Evolutionary conservation across 2,888 invertebrate genomes (phyloP).

Genomic region (Leucozona laternaria): DNA sequence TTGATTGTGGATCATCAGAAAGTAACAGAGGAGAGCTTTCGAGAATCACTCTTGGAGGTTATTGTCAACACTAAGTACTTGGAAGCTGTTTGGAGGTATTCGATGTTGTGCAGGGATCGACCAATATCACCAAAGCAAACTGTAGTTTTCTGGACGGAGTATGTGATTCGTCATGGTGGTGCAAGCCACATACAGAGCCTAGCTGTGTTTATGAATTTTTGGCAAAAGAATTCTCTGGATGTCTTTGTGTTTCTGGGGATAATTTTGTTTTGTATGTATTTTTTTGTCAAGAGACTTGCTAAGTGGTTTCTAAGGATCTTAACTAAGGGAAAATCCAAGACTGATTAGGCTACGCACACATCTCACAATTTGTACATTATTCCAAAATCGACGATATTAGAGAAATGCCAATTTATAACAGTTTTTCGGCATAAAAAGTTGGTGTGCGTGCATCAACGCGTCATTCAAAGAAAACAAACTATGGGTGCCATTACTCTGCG

Average conservation of each 20-base stretch:
- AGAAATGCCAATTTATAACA: too few relatives aligned
- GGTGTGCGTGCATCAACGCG: too few relatives aligned
- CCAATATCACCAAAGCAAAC: neutral
- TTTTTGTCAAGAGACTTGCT: neutral
- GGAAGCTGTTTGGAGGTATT: neutral
- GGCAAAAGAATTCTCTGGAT: neutral
- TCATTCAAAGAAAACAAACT: too few relatives aligned
- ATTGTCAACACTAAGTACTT: neutral
- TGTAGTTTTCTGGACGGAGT: neutral
- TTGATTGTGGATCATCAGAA: neutral
- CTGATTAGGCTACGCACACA: too few relatives aligned
- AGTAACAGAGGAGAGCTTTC: neutral
- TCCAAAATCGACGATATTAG: too few relatives aligned
- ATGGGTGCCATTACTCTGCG: too few relatives aligned
- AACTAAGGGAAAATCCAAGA: neutral
- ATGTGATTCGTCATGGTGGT: constrained; percentile 4
- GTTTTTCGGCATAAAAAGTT: too few relatives aligned
- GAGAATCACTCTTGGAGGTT: neutral
- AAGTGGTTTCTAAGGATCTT: neutral
- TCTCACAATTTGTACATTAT: too few relatives aligned
- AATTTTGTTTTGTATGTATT: neutral
- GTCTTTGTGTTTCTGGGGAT: neutral
- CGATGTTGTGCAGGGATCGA: neutral
- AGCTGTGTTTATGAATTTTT: neutral
- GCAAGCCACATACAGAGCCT: neutral